Conservation (phyloP, 2,888 invertebrate species). For the Melinaea menophilus region DNA sequence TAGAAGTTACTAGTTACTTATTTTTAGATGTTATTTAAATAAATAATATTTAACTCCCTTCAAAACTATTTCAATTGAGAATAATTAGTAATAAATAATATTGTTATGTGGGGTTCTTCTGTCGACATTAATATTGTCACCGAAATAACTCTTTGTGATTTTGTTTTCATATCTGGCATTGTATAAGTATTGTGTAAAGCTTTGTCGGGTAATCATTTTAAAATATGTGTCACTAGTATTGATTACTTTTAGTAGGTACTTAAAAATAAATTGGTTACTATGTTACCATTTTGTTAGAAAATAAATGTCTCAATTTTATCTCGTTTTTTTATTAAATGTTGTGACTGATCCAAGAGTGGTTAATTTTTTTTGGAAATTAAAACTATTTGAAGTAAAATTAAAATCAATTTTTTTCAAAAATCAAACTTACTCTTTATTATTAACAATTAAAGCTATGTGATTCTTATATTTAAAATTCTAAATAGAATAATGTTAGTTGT, state of each 20-base stretch:
- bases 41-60: background rate
- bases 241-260: background rate
- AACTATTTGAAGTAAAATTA: too few relatives aligned
- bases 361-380: too few relatives aligned
- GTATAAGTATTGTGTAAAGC: background rate
- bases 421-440: background rate
- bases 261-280: background rate
- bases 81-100: slow-evolving; percentile 10
- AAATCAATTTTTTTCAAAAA: too few relatives aligned
- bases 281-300: background rate
- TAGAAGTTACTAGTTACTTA: slow-evolving; percentile 34
- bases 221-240: background rate
- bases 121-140: slow-evolving; percentile 67
- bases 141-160: slow-evolving; percentile 75
- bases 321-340: background rate
- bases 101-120: slow-evolving; percentile 64
- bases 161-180: slow-evolving; percentile 38
- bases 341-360: too few relatives aligned
- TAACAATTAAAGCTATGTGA: slow-evolving; percentile 4
- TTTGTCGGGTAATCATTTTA: background rate
- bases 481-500: slow-evolving; percentile 38
- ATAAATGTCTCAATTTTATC: background rate
- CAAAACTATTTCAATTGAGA: background rate
- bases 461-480: background rate
- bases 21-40: slow-evolving; percentile 11